Conservation (phyloP, 2,797 vertebrate species). For the Hirundo rustica region DNA sequence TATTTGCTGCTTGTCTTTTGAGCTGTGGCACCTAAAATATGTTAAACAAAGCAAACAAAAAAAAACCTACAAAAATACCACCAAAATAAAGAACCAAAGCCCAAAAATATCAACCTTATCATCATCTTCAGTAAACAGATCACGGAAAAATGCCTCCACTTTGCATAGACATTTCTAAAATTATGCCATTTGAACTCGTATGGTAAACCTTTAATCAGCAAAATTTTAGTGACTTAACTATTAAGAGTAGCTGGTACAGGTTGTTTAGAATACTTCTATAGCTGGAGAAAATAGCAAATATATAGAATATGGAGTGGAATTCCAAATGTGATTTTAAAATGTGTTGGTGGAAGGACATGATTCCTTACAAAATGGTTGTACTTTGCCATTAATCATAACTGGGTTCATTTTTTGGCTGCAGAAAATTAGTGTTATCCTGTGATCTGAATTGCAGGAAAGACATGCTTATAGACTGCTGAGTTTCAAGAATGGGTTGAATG, state of each 20-base stretch:
- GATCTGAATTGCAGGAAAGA: constrained; percentile 1
- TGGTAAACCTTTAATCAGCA: constrained; percentile 67
- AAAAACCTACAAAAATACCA: accelerated
- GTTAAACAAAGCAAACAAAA: neutral
- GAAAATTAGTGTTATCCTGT: neutral
- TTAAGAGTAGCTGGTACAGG: constrained; percentile 4
- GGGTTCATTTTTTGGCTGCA: constrained; percentile 42
- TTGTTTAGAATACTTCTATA: constrained; percentile 46
- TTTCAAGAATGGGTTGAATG: neutral
- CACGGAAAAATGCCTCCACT: constrained; percentile 5
- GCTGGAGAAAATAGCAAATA: constrained; percentile 49
- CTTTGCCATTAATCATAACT: constrained; percentile 38
- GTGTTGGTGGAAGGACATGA: neutral
- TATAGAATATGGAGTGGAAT: constrained; percentile 55
- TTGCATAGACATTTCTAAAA: constrained; percentile 73
- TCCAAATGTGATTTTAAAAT: constrained; percentile 48
- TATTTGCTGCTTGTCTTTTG: constrained; percentile 50
- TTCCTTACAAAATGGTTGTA: constrained; percentile 27
- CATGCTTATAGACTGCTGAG: neutral
- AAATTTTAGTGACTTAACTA: constrained; percentile 54
- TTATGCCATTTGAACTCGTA: constrained; percentile 66
- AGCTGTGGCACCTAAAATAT: constrained; percentile 34
- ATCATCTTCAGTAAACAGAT: neutral
- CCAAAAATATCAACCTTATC: constrained; percentile 32
- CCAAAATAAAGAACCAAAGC: neutral